Percentiles rank a stretch among this genome's conserved stretches.
These are phyloP conservation scores for Falco rusticolus DNA, from an alignment of 2,797 vertebrate genomes.

Conservation along the genomic window DNA sequence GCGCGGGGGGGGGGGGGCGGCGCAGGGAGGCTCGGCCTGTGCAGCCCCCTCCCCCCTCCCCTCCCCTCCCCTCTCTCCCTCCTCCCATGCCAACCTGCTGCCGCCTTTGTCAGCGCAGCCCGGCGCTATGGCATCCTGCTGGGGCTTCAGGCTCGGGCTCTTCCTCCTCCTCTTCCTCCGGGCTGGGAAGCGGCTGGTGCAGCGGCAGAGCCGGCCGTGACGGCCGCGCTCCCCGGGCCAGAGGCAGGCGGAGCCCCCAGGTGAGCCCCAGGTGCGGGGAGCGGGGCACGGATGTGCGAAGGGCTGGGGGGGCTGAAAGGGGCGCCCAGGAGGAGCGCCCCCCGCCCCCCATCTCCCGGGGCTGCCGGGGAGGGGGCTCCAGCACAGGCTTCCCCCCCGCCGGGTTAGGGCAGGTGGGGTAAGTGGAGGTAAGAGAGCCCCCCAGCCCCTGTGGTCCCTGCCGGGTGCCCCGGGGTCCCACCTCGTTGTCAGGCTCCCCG, in stretches of 20 bases:
- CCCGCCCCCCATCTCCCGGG: neutral
- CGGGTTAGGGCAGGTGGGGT: neutral
- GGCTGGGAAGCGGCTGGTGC: conserved; percentile 52
- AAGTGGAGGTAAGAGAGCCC: neutral
- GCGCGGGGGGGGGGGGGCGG: neutral
- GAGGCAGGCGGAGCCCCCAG: conserved; percentile 15
- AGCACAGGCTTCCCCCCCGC: accelerated
- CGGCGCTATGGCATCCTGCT: conserved; percentile 70
- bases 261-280: conserved; percentile 20
- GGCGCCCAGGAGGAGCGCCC: neutral
- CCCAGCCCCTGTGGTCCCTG: neutral
- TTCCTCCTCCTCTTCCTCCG: conserved; percentile 11
- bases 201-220: conserved; percentile 40
- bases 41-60: conserved; percentile 32
- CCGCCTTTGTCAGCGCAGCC: conserved; percentile 47
- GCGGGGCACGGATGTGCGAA: neutral
- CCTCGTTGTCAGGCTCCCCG: neutral
- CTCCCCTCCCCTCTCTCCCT: neutral
- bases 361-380: too few relatives aligned
- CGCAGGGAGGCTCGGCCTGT: conserved; percentile 10
- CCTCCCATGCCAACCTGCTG: conserved; percentile 48
- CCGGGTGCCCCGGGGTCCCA: neutral
- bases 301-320: neutral
- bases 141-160: conserved; percentile 72
- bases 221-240: neutral